A percentile compares a stretch with the other conserved stretches of the same genome.
phyloP scores from a whole-genome alignment of 35 echinoderm and acorn worm genomes.

The Eucidaris tribuloides region DNA sequence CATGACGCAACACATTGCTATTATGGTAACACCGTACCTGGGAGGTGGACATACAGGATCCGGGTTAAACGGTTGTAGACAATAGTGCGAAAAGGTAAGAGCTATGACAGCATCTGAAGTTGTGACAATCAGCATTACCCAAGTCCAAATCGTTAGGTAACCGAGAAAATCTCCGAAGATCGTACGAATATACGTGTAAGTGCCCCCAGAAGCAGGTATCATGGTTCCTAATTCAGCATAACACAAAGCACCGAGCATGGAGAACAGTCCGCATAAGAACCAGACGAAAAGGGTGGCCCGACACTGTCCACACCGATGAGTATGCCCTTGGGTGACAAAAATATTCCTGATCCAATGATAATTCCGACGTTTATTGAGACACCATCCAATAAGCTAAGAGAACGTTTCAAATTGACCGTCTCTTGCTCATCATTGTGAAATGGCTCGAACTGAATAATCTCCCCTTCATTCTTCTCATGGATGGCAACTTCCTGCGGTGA shows the following conservation, averaged over 20 bases:
- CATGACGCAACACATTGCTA: background rate
- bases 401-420: background rate
- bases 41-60: background rate
- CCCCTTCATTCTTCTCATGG: background rate
- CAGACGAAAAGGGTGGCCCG: constrained; percentile 58
- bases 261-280: constrained; percentile 39
- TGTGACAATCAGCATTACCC: background rate
- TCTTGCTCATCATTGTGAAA: background rate
- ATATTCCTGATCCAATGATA: constrained; percentile 83
- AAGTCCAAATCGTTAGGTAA: background rate
- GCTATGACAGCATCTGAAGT: background rate
- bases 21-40: background rate
- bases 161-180: background rate
- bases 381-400: background rate
- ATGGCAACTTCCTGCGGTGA: too few relatives aligned
- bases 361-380: constrained; percentile 7
- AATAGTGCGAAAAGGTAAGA: background rate
- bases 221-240: constrained; percentile 15
- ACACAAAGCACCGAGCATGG: background rate
- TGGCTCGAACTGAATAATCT: too few relatives aligned
- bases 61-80: background rate
- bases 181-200: background rate
- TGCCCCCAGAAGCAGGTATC: constrained; percentile 4
- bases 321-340: constrained; percentile 83
- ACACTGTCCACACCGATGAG: constrained; percentile 44